Percentiles rank a stretch among this genome's conserved stretches.
phyloP scores from a whole-genome alignment of 2,797 vertebrate species.

The Tolypeutes matacus region DNA sequence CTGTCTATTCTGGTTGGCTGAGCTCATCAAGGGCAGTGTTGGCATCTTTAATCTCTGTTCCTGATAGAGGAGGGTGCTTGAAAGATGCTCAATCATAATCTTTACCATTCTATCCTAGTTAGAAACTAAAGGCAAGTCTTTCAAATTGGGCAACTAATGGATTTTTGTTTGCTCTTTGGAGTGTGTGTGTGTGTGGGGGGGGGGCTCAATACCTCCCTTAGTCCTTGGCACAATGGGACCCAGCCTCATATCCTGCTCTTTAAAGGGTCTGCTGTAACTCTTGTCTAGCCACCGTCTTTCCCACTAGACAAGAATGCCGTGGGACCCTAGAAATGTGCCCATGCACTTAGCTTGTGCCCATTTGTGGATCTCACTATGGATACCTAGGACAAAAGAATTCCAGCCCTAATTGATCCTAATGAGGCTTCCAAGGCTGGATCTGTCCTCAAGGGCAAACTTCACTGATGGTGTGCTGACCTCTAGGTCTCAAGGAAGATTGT shows the following conservation, averaged over 20 bases:
- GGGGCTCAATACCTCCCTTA: background rate
- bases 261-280: background rate
- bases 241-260: background rate
- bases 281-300: background rate
- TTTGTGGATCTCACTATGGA: background rate
- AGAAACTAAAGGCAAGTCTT: background rate
- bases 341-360: background rate
- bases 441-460: background rate
- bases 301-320: background rate
- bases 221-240: background rate
- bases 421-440: background rate
- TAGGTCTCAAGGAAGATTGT: background rate
- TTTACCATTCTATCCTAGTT: background rate
- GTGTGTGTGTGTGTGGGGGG: background rate
- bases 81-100: background rate
- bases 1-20: background rate
- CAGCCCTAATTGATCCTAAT: background rate
- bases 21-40: background rate
- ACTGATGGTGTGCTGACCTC: background rate
- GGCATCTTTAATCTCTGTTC: background rate
- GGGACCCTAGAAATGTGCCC: background rate
- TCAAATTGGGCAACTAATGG: background rate
- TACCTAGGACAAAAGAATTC: background rate
- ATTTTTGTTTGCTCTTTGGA: background rate
- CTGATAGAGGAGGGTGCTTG: background rate